Conservation (phyloP, 1,140 invertebrate genomes). For the Papilio xuthus region DNA sequence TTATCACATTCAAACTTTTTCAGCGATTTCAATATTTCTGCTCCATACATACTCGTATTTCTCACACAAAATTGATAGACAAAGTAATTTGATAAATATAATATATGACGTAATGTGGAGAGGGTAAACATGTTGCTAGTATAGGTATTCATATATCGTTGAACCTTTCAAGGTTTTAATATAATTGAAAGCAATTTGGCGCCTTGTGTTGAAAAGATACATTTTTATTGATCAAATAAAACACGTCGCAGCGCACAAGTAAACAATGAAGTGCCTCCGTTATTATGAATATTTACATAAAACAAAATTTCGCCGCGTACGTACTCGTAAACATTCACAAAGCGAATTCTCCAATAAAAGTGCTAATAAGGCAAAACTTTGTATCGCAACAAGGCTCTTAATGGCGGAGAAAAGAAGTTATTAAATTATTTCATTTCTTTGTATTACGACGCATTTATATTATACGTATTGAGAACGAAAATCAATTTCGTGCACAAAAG, state of each 20-base stretch:
- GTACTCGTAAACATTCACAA: conserved; percentile 15
- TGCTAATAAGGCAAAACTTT: conserved; percentile 17
- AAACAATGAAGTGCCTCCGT: not conserved
- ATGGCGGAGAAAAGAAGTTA: not conserved
- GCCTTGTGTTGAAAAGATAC: not conserved
- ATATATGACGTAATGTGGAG: not conserved
- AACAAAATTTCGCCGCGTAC: conserved; percentile 11
- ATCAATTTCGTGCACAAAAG: not conserved
- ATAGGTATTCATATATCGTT: too few species aligned
- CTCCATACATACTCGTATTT: not conserved
- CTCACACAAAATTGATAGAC: not conserved
- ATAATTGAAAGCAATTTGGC: not conserved
- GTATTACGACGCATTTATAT: not conserved
- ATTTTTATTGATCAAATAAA: conserved; percentile 13
- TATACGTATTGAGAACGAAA: not conserved
- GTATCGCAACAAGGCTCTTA: conserved; percentile 1
- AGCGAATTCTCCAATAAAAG: conserved; percentile 4
- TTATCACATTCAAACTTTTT: not conserved
- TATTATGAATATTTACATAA: conserved; percentile 31
- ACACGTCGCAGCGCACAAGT: not conserved
- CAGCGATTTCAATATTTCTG: not conserved
- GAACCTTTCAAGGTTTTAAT: not conserved
- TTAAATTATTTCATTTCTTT: conserved; percentile 20
- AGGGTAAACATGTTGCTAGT: not conserved
- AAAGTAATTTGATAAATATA: not conserved